Evolutionary conservation across 1,140 invertebrate genomes (phyloP), one percentile per base, ranked within the genome.

Genomic region (Ericerus pela): DNA sequence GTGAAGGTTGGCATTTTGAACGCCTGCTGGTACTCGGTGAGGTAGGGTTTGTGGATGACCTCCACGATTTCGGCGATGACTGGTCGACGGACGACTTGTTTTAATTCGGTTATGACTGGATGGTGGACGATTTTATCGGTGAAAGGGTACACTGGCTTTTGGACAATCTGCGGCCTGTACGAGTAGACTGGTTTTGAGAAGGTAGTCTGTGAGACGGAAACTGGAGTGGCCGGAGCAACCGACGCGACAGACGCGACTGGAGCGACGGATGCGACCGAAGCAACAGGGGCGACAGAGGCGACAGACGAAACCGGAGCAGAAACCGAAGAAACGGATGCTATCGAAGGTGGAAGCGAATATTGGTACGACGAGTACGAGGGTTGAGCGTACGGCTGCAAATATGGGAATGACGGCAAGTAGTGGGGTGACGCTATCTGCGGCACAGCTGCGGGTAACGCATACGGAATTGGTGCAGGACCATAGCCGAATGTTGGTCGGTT

Each of bases 81-180:
- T 43, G 56, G 56, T 53, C 53, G 52, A 27, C 53, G 56, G 12
- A 57, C 53, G 11, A 57, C 51, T 53, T 57, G 51, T 52, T 52
- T 28, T 3, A 57, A 27, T 26, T 58, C 57, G 24, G 52, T 58
- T n/a, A 53, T 24, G 2, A 58, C 22, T 0, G 57, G 57, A 20
- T 58, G 54, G 22, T 58, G 57, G 22, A 58, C 54, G n/a, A 58
- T 43, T 36, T 58, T 33, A 54, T 58, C 36, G 1, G 57, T 38
- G 36, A 58, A 31, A 24, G 41, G 11, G 36, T 38, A 38, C 2
- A 22, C 16, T 47, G 41, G 41, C 26, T 47, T 18, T 4, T 10
- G 10, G 2, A 47, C 41, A 10, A 47, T 10, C 6, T 20, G 41
- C 4, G 10, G 41, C 10, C 11, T 47, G 20, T 22, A 47, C 10